Evolutionary conservation across 2,113 vertebrate genomes (phyloP).

Genomic region (Anhinga anhinga): DNA sequence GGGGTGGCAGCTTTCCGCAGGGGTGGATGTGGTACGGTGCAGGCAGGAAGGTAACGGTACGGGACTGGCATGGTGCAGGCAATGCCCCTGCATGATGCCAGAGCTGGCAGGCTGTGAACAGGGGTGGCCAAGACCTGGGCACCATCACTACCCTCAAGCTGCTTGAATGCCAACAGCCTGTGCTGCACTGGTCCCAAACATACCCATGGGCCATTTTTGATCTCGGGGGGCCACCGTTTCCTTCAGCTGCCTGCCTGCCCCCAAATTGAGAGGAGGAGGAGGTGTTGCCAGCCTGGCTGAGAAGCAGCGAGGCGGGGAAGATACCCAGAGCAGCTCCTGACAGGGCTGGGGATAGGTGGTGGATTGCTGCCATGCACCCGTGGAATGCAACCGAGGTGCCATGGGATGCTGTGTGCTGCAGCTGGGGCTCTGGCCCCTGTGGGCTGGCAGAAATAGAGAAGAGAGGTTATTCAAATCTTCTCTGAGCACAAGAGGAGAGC

Average conservation of each 20-base stretch:
- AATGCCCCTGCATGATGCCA: neutral
- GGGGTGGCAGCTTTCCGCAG: neutral
- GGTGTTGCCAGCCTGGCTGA: neutral
- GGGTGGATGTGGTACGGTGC: neutral
- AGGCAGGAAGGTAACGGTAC: accelerated
- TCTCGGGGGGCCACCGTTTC: accelerated
- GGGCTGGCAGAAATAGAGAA: neutral
- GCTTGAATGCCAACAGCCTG: neutral
- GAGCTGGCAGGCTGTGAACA: neutral
- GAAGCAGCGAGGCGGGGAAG: neutral
- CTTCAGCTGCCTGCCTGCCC: constrained; percentile 24
- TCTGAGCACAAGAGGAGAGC: neutral
- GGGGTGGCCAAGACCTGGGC: neutral
- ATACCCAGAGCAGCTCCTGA: neutral
- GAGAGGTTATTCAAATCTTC: neutral
- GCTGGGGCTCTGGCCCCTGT: neutral
- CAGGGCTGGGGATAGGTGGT: neutral
- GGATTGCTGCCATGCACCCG: neutral
- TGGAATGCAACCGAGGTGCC: neutral
- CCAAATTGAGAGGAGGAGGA: neutral
- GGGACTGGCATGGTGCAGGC: neutral
- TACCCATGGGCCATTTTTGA: neutral
- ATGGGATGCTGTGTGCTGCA: neutral
- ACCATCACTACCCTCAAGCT: neutral
- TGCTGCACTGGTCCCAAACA: accelerated